phyloP scores from a whole-genome alignment of 1,140 invertebrate genomes.

The Drosophila pseudoananassae region DNA sequence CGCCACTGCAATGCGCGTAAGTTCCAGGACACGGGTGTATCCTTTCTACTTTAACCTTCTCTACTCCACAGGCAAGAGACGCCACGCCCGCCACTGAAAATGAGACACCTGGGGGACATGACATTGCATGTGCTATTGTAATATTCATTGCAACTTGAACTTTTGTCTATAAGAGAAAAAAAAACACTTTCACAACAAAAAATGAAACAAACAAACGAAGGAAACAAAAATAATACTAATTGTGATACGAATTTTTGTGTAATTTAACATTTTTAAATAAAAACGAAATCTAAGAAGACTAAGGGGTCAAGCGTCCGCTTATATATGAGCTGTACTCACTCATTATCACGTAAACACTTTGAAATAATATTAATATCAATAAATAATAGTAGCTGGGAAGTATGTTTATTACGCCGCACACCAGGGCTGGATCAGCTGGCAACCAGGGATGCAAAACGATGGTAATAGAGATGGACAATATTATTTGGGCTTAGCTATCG shows the following conservation, averaged over 20 bases:
- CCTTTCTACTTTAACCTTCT: too few species aligned
- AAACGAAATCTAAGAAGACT: slow-evolving; percentile 39
- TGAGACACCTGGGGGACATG: slow-evolving; percentile 20
- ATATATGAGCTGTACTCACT: not conserved
- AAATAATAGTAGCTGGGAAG: not conserved
- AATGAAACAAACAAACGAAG: slow-evolving; percentile 47
- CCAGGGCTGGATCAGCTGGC: slow-evolving; percentile 4
- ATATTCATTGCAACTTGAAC: slow-evolving; percentile 42
- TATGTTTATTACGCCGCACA: too few species aligned
- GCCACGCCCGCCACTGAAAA: slow-evolving; percentile 40
- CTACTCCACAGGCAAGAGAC: slow-evolving; percentile 42
- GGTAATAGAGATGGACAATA: too few species aligned
- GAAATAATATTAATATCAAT: not conserved
- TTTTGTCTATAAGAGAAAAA: not conserved
- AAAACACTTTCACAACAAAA: slow-evolving; percentile 59
- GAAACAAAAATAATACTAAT: slow-evolving; percentile 77
- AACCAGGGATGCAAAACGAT: too few species aligned
- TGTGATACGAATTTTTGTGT: slow-evolving; percentile 78
- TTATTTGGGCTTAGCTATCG: too few species aligned
- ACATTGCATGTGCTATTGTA: slow-evolving; percentile 40
- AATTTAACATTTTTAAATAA: slow-evolving; percentile 78
- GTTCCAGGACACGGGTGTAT: slow-evolving; percentile 16
- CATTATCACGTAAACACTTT: not conserved
- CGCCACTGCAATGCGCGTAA: slow-evolving; percentile 73
- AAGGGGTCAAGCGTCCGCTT: not conserved